These are phyloP conservation scores for Norana najaformis DNA, from an alignment of 2,888 invertebrate species.

Conservation along the genomic window DNA sequence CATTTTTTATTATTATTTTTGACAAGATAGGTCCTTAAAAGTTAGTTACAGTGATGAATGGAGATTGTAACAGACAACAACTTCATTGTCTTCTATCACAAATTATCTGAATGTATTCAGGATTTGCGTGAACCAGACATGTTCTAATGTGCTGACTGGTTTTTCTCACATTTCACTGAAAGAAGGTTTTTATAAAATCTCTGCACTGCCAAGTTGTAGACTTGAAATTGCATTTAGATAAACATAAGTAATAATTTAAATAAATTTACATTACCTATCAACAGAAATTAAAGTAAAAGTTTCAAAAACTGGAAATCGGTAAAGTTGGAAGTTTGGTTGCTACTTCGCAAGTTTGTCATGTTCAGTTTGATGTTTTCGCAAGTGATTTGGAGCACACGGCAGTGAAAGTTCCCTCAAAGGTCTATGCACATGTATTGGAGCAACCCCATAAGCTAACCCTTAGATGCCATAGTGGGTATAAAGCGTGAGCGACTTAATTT, in stretches of 20 bases:
- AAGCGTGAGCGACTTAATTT: neutral
- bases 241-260: no score
- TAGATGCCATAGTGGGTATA: neutral
- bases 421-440: neutral
- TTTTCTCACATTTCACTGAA: neutral
- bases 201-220: neutral
- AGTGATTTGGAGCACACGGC: neutral
- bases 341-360: neutral
- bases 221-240: neutral
- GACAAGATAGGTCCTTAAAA: no score
- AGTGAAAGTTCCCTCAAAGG: neutral
- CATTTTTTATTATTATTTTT: neutral
- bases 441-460: neutral
- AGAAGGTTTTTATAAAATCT: neutral
- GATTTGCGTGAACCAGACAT: neutral
- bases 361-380: neutral
- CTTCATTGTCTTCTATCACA: neutral
- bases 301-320: neutral
- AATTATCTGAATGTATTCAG: neutral
- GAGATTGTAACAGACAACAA: neutral
- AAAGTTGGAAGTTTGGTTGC: neutral
- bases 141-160: neutral
- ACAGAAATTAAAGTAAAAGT: neutral
- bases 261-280: neutral
- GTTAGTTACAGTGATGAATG: neutral